A percentile compares a stretch with the other conserved stretches of the same genome.
Conservation (phyloP, 2,113 vertebrate species). For the Camelus dromedarius region DNA sequence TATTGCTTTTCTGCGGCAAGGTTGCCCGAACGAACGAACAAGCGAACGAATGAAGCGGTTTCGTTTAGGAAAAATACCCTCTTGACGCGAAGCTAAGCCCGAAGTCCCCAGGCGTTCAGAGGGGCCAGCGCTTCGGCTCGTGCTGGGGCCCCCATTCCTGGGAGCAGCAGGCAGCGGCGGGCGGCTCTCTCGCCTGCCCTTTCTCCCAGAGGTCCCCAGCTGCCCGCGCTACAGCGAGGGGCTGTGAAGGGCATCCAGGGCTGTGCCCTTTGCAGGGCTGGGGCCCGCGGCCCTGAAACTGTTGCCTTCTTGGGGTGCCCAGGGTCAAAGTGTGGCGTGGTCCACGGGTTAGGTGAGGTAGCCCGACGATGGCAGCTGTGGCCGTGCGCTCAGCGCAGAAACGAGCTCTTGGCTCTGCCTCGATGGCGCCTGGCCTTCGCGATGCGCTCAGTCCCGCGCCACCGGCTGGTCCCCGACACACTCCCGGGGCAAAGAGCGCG, state of each 20-base stretch:
- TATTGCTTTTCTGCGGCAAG: not conserved
- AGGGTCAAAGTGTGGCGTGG: not conserved
- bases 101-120: not conserved
- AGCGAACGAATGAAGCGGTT: conserved; percentile 69
- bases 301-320: not conserved
- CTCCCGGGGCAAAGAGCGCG: not conserved
- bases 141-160: conserved; percentile 16
- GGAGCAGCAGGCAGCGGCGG: not conserved
- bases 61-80: conserved; percentile 79
- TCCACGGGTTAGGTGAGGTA: not conserved
- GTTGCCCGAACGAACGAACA: conserved; percentile 46
- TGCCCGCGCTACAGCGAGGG: not conserved
- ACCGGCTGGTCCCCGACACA: not conserved
- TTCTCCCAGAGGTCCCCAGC: not conserved
- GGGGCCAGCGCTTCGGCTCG: conserved; percentile 12
- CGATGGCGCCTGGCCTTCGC: conserved; percentile 59
- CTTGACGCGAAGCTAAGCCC: conserved; percentile 75
- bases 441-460: not conserved
- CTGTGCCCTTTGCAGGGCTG: not conserved
- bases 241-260: not conserved
- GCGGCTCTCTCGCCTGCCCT: not conserved
- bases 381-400: not conserved
- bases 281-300: not conserved
- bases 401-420: not conserved
- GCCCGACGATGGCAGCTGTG: not conserved